Percentiles rank a stretch among this genome's conserved stretches.
phyloP scores from a whole-genome alignment of 2,797 vertebrate genomes.

The Arctocebus calabarensis region DNA sequence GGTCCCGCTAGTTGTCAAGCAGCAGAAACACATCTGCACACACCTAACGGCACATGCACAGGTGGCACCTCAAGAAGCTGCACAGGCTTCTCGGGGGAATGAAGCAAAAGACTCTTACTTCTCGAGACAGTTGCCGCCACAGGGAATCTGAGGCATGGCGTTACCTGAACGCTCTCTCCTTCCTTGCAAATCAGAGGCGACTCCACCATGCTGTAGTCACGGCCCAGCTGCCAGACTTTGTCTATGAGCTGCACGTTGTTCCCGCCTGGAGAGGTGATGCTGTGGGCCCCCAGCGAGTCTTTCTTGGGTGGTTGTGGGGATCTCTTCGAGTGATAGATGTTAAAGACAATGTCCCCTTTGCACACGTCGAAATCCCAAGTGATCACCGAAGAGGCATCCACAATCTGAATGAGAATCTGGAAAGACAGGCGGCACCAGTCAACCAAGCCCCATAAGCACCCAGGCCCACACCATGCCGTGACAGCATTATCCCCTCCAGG shows the following conservation, averaged over 20 bases:
- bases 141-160: accelerated
- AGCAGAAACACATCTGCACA: accelerated
- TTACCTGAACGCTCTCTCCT: constrained; percentile 98
- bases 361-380: constrained; percentile 99
- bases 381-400: constrained; percentile 97
- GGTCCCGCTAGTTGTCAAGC: background rate
- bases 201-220: constrained; percentile 99
- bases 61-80: background rate
- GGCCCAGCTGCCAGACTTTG: constrained; percentile 95
- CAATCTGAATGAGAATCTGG: constrained; percentile 96
- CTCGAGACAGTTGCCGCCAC: accelerated
- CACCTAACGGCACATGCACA: accelerated
- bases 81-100: background rate
- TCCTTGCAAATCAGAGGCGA: constrained; percentile 96
- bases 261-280: constrained; percentile 94
- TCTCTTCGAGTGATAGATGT: constrained; percentile 98
- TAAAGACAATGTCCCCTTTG: constrained; percentile 98
- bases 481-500: accelerated
- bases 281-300: constrained; percentile 94
- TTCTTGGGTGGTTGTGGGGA: constrained; percentile 95
- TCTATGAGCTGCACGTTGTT: constrained; percentile 98
- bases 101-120: background rate
- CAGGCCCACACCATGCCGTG: background rate
- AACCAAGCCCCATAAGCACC: background rate
- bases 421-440: background rate